Evolutionary conservation across 2,888 invertebrate species (phyloP).

Genomic region (Nomada fabriciana): DNA sequence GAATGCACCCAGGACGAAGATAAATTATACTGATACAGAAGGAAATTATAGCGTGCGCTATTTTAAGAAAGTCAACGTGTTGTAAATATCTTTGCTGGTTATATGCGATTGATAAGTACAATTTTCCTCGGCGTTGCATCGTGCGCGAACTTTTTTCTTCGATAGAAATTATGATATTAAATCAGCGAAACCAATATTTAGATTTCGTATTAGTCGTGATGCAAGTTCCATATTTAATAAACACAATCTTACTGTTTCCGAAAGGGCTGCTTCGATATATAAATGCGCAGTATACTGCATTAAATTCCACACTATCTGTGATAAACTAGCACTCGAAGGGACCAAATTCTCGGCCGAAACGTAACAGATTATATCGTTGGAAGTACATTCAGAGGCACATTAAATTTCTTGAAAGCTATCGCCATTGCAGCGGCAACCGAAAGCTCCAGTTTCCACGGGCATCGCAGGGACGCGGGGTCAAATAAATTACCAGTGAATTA

Average conservation of each 20-base stretch:
- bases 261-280: not conserved
- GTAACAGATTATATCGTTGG: not conserved
- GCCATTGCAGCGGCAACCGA: not conserved
- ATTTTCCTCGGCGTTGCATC: not conserved
- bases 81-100: constrained; percentile 27
- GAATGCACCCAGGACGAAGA: constrained; percentile 39
- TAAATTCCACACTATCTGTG: not conserved
- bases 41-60: constrained; percentile 4
- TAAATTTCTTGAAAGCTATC: constrained; percentile 21
- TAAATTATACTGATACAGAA: constrained; percentile 35
- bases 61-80: constrained; percentile 22
- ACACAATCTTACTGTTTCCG: too few species aligned
- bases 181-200: not conserved
- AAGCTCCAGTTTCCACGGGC: constrained; percentile 3
- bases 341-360: not conserved
- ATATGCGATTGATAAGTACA: constrained; percentile 9
- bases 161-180: too few species aligned
- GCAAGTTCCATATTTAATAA: not conserved
- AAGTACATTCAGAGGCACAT: constrained; percentile 5
- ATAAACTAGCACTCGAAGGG: constrained; percentile 6
- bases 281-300: not conserved
- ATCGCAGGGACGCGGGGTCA: constrained; percentile 11
- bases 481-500: constrained; percentile 60
- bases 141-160: not conserved
- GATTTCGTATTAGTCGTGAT: not conserved